Conservation (phyloP, 2,113 vertebrate species). For the Trichomycterus rosablanca region DNA sequence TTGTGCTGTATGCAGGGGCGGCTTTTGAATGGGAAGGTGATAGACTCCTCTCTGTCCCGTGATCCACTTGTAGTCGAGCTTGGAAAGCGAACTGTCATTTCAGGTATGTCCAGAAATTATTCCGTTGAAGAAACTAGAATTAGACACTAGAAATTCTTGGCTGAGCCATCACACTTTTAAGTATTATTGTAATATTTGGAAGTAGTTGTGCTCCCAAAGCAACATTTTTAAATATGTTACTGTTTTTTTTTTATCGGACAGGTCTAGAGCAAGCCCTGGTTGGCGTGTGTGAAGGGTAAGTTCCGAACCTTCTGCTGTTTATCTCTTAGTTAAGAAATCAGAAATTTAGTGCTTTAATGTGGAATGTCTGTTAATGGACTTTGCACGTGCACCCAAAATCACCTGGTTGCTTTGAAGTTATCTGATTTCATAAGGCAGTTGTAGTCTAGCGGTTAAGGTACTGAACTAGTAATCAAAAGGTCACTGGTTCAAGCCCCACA, state of each 20-base stretch:
- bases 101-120: conserved; percentile 63
- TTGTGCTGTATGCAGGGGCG: conserved; percentile 80
- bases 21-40: conserved; percentile 82
- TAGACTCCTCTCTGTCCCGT: conserved; percentile 84
- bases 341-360: neutral
- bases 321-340: neutral
- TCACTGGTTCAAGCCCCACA: too few species aligned
- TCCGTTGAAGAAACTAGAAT: neutral
- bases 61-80: conserved; percentile 88
- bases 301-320: neutral
- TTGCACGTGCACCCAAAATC: too few species aligned
- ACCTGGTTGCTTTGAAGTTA: too few species aligned
- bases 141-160: neutral
- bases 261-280: conserved; percentile 90
- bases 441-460: too few species aligned
- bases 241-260: conserved; percentile 50
- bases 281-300: conserved; percentile 91
- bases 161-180: too few species aligned
- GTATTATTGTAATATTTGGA: too few species aligned
- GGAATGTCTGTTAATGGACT: neutral
- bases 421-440: too few species aligned
- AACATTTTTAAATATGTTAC: too few species aligned
- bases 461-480: neutral
- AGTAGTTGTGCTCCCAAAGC: too few species aligned
- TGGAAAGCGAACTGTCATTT: conserved; percentile 89